A percentile compares a stretch with the other conserved stretches of the same genome.
Conservation (phyloP, 2,113 vertebrate species). For the Dicrurus megarhynchus region DNA sequence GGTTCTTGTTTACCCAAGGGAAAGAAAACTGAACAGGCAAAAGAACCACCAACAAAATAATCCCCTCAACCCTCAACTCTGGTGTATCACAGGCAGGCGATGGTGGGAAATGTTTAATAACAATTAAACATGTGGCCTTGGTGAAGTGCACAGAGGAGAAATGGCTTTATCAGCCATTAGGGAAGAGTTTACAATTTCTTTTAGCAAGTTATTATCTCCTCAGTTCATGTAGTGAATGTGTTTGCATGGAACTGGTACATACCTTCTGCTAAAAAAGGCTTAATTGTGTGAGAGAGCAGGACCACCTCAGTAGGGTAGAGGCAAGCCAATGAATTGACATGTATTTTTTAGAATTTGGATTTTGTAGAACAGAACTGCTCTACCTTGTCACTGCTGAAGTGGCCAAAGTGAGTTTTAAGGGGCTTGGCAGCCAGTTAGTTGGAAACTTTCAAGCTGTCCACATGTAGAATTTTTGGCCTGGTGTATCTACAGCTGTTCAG, state of each 20-base stretch:
- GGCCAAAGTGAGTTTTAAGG: neutral
- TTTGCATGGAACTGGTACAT: neutral
- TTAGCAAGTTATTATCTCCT: neutral
- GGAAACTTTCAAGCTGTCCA: neutral
- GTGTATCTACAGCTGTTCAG: neutral
- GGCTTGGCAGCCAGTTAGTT: neutral
- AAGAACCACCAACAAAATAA: neutral
- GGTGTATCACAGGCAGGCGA: fast-evolving
- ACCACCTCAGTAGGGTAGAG: neutral
- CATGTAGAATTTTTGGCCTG: neutral
- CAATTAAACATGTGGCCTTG: neutral
- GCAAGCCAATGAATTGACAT: neutral
- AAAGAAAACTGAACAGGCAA: neutral
- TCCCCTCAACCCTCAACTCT: fast-evolving
- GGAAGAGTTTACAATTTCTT: neutral
- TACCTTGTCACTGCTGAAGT: neutral
- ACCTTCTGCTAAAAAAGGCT: neutral
- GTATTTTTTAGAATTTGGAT: neutral
- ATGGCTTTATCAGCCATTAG: neutral
- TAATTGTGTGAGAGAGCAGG: neutral
- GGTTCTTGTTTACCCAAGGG: neutral
- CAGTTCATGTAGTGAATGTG: neutral
- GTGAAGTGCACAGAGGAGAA: neutral
- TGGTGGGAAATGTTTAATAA: neutral
- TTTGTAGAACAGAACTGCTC: neutral